Base-by-base conservation (phyloP, 2,797 vertebrate species). In the Platalea minor region DNA sequence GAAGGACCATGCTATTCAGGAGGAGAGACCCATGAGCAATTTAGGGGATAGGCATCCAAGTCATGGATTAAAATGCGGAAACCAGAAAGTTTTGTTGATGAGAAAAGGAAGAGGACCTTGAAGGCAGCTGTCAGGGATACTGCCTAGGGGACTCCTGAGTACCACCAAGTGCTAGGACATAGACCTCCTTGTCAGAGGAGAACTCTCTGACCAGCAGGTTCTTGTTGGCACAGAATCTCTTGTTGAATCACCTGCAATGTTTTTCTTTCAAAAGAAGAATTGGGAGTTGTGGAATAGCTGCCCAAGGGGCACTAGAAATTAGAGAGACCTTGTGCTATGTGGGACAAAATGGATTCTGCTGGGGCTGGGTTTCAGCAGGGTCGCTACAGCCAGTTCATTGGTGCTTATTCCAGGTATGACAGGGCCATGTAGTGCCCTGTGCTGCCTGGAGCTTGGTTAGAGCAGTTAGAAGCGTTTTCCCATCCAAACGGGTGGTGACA, bases 81-180 rank as follows among this genome's bases (percentile, higher is more conserved):
- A 92, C 50, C 24, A 56, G 72, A 83, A 75, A 43, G 57, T 29
- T 93, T 92, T 79, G 56, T 79, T 79, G 63, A 39, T 59, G 73
- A 81, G 77, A 54, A 75, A 57, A 72, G 0, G 1, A 87, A 67
- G 67, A 88, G 43, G 25, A 67, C 17, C 25, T 60, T 18, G 35
- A 73, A 75, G 48, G 64, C 85, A 83, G 60, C 67, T 89, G 60
- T 31, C n/a, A 28, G 69, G 53, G 29, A 16, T 70, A 3, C 56
- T 89, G 35, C 74, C 46, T 51, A 5, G 64, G 45, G 59, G 33
- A 64, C 69, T 93, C 54, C 54, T 14, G 48, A 51, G 59, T 78
- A 18, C 48, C 45, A 67, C 48, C 35, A 56, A 60, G 43, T n/a
- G 21, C 57, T 82, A 31, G 5, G 7, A 48, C 45, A 33, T 23